Evolutionary conservation across 2,113 vertebrate genomes (phyloP), one percentile per base, ranked within the genome.

Genomic region (Sceloporus tristichus): DNA sequence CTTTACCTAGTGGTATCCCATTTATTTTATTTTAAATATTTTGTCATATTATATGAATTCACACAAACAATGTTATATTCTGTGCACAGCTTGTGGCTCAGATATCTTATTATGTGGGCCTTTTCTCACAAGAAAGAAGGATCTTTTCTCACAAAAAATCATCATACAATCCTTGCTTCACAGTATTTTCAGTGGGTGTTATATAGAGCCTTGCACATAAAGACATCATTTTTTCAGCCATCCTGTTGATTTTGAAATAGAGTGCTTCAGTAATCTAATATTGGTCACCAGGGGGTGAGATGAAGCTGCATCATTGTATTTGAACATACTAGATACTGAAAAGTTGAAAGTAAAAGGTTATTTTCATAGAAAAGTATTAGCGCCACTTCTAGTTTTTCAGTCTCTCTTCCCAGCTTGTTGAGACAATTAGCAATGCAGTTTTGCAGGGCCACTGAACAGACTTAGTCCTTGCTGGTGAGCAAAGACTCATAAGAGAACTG

Each of bases 191-290:
- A 71, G 82, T 34, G 42, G 40, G 18, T 54, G 66, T 54, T 84
- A 66, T 53, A 19, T 19, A 71, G 42, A 84, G 27, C 27, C 40
- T 53, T 54, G 68, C 25, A 71, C 42, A 53, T 83, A 53, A 70
- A 83, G n/a, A 18, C 81, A 82, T 42, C 62, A 29, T 82, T 25
- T 83, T 65, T 48, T 71, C 82, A 65, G 13, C 65, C 38, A 34
- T 82, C 81, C 65, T 83, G 42, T 71, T 83, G 66, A 42, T 53
- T 53, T 83, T 83, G 66, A 83, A 5, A 90, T 29, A 76, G 71
- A 13, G 59, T 84, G 14, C 7, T 88, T 29, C 87, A 78, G 53
- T 27, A 13, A 54, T 53, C 85, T 87, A 70, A 88, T 75, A 65
- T 7, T 82, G 80, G 8, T 40, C 87, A 25, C 86, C 40, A 34